Percentiles rank a stretch among this genome's conserved stretches.
Evolutionary conservation across 1,140 invertebrate species (phyloP).

Genomic region (Brachystomella parvula): DNA sequence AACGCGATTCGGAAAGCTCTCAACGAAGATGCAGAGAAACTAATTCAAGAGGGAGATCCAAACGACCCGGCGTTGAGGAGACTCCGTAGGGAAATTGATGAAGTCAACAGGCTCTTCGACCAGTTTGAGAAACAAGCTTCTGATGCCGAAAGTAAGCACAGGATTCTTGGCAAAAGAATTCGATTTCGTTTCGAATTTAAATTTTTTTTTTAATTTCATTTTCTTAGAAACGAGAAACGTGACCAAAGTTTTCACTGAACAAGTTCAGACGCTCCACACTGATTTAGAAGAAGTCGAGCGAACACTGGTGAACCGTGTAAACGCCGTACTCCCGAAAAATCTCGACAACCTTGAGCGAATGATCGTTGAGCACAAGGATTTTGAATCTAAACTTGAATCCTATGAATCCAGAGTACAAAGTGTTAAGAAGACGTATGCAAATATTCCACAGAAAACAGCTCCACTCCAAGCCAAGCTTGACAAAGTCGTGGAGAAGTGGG

Average conservation of each 20-base stretch:
- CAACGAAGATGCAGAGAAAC: conserved; percentile 93
- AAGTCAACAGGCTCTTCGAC: conserved; percentile 90
- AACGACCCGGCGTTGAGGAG: conserved; percentile 82
- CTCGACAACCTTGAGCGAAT: conserved; percentile 75
- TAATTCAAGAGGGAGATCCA: conserved; percentile 84
- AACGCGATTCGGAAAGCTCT: conserved; percentile 88
- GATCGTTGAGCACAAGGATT: conserved; percentile 81
- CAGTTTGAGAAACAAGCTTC: conserved; percentile 77
- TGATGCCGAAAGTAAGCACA: conserved; percentile 59
- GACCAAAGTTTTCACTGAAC: conserved; percentile 73
- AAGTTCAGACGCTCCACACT: conserved; percentile 68
- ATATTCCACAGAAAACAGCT: conserved; percentile 75
- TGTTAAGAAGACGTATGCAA: conserved; percentile 71
- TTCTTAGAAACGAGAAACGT: conserved; percentile 71
- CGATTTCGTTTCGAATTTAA: conserved; percentile 18
- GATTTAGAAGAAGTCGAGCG: conserved; percentile 77
- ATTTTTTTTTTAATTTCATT: conserved; percentile 13
- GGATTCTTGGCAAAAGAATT: conserved; percentile 20
- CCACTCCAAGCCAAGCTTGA: conserved; percentile 82
- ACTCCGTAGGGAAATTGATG: conserved; percentile 82
- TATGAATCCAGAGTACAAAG: conserved; percentile 63
- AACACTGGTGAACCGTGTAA: conserved; percentile 66
- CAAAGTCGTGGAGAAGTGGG: conserved; percentile 81
- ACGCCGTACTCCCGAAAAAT: conserved; percentile 71
- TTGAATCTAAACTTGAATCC: conserved; percentile 59